Evolutionary conservation across 2,797 vertebrate genomes (phyloP).

Genomic region (Malurus splendens): DNA sequence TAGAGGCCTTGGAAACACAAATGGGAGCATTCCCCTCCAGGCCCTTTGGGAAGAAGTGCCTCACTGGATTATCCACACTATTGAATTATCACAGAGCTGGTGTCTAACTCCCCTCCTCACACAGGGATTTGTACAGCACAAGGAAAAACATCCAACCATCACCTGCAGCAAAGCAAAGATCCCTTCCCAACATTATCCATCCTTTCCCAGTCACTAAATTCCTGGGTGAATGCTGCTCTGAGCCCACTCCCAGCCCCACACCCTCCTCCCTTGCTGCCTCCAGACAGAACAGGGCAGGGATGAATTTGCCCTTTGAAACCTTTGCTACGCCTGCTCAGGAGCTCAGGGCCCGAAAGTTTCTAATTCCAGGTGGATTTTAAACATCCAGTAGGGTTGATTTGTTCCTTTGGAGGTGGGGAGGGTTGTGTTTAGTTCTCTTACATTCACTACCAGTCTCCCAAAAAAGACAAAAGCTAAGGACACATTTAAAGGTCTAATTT

Average conservation of each 20-base stretch:
- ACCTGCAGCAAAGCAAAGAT: background rate
- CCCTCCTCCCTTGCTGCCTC: background rate
- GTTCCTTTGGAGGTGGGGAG: background rate
- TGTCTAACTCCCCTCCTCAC: background rate
- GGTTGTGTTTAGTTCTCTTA: background rate
- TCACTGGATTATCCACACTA: background rate
- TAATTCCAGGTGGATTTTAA: background rate
- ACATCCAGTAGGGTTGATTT: background rate
- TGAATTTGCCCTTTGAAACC: background rate
- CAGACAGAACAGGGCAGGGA: background rate
- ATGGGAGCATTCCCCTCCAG: background rate
- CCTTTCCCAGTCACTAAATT: background rate
- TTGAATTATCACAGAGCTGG: background rate
- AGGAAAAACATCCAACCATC: background rate
- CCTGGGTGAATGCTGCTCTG: background rate
- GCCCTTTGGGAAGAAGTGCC: background rate
- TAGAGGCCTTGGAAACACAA: background rate
- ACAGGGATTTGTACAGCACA: background rate
- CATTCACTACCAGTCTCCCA: background rate
- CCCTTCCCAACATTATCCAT: background rate
- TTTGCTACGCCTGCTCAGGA: background rate
- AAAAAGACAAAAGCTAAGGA: background rate
- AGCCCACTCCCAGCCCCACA: background rate
- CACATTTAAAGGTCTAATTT: background rate
- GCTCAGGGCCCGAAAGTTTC: background rate